Evolutionary conservation across 92 coral and sea anemone genomes (phyloP), one percentile per base, ranked within the genome.

Genomic region (Parazoanthus darwini): DNA sequence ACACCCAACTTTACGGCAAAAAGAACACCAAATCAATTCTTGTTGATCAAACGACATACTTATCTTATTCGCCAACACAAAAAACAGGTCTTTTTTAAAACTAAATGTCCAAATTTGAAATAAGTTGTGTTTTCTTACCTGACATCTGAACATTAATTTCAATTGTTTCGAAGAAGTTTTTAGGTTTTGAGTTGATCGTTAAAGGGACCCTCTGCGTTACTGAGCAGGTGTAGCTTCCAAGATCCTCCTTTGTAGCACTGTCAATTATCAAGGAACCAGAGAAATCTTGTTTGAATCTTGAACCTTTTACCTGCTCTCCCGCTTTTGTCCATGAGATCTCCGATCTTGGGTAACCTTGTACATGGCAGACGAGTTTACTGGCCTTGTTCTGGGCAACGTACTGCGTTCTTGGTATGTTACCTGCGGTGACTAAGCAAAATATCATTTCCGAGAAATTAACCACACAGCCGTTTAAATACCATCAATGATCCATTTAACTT

Each of bases 301-400:
- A 48, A 7, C 79, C 87, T 70, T 48, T 16, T 9, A 84, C 1
- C 33, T 5, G 48, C 5, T 37, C 23, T 29, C 79, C 87, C 1
- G 23, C 87, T 35, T 51, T 71, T 10, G n/a, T 36, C 87, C 87
- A 84, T 15, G 87, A 23, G 46, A 84, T 48, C 46, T n/a, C 68
- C 43, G 87, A 48, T 44, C 79, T 71, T 35, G 87, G 87, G 33
- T 84, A 84, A 18, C 87, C 87, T 26, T 44, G 56, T 51, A 46
- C 79, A 33, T 71, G 25, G 18, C 87, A 84, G 65, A 44, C 33
- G 75, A 72, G 68, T 14, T 20, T 72, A 74, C 87, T 46, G 68
- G 87, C 44, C 48, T 70, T 84, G 75, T 84, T 48, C 42, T 3
- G 44, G 43, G 46, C 42, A 42, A 84, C 72, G 79, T 84, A 84